Conservation (phyloP, 2,888 invertebrate genomes). For the Caradrina clavipalpis region DNA sequence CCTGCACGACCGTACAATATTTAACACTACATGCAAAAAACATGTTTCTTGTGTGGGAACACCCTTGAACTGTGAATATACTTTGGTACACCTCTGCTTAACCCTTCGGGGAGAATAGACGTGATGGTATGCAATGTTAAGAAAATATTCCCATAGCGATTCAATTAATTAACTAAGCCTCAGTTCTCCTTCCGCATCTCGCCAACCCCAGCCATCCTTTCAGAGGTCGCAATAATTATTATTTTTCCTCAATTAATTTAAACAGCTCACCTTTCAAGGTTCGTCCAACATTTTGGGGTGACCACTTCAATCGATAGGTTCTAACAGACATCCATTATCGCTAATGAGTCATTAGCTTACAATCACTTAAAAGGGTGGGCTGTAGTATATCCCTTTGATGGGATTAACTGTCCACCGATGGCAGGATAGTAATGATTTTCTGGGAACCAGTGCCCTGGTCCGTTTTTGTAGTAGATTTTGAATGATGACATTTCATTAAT, state of each 20-base stretch:
- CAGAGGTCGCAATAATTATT: not conserved
- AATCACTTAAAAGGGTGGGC: conserved; percentile 30
- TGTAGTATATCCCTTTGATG: conserved; percentile 23
- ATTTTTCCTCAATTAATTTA: not conserved
- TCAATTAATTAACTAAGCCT: not conserved
- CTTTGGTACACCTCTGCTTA: too few relatives aligned
- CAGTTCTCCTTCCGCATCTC: not conserved
- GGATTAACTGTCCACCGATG: conserved; percentile 13
- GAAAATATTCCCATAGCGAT: not conserved
- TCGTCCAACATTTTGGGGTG: too few relatives aligned
- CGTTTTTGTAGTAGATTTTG: too few relatives aligned
- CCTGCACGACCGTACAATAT: too few relatives aligned
- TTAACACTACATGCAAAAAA: too few relatives aligned
- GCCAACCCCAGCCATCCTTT: not conserved
- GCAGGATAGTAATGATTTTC: not conserved
- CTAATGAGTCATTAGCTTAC: conserved; percentile 35
- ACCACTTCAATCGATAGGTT: conserved; percentile 16
- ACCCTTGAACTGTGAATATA: too few relatives aligned
- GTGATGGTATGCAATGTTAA: too few relatives aligned
- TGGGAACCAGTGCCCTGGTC: not conserved
- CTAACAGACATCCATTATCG: conserved; percentile 22
- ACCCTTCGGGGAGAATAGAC: too few relatives aligned
- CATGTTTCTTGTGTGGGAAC: too few relatives aligned
- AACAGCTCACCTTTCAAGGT: not conserved
- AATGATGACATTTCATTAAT: too few relatives aligned